Base-by-base conservation (phyloP, 2,888 invertebrate species). In the Coenonympha glycerion region DNA sequence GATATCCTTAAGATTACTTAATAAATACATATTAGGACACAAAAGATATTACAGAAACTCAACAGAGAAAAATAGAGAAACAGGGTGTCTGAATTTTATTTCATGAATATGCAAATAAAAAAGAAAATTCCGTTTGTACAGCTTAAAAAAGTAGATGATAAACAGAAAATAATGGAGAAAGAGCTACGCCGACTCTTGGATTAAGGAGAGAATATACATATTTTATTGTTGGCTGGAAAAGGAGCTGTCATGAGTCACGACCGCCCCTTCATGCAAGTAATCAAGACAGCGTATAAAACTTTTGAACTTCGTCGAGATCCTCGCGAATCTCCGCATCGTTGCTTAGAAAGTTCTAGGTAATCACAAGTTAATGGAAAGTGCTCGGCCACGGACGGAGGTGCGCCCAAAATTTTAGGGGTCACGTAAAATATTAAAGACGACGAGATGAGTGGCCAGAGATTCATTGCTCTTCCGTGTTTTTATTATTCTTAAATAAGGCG, bases 391-490 rank as follows among this genome's bases (percentile, higher is more conserved):
- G 71, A 66, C 71, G 58, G 71, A 66, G 64, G 64, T 69, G 59
- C 68, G 71, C 68, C 73, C 76, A 76, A 74, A 81, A 83, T 82
- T 84, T 85, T 76, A 80, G 83, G 73, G 86, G 85, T 86, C 87
- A 87, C 87, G 87, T 87, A 87, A 84, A 87, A 87, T 87, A 87
- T 87, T 86, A 87, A 86, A 84, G 75, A 76, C 45, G 77, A 71
- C 76, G 76, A 79, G 77, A 85, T 82, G 86, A 86, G 85, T 86
- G 80, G 85, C 82, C 82, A 80, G 79, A 81, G 83, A 84, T 83
- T 86, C 85, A 83, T 80, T 79, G 79, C 86, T 77, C 74, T 77
- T 79, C 79, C 79, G 78, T 83, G 85, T 84, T 87, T 86, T 87
- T 86, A 86, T 85, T 86, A 86, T 87, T 81, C 85, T 76, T 80